These are phyloP conservation scores for Cyanistes caeruleus DNA, from an alignment of 2,113 vertebrate species.

Conservation along the genomic window DNA sequence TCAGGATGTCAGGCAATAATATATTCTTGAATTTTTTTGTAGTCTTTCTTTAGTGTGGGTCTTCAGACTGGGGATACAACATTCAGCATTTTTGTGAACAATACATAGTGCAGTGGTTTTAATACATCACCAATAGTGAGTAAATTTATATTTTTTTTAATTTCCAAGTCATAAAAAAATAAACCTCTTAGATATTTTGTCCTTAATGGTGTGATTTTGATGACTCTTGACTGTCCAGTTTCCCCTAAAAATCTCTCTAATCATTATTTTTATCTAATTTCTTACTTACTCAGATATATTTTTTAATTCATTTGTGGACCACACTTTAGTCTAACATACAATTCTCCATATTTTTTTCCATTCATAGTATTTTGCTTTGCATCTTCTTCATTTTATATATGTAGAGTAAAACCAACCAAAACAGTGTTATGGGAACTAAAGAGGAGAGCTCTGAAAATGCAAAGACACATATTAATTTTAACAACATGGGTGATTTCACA, in stretches of 20 bases:
- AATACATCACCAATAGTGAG: neutral
- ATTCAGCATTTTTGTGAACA: neutral
- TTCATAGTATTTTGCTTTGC: neutral
- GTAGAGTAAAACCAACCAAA: neutral
- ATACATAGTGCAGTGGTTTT: neutral
- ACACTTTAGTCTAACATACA: neutral
- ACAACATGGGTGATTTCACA: neutral
- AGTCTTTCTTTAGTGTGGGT: neutral
- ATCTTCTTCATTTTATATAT: neutral
- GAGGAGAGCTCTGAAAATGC: neutral
- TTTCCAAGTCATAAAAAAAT: neutral
- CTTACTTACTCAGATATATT: neutral
- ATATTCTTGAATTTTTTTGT: neutral
- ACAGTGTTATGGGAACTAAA: neutral
- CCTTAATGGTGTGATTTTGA: neutral
- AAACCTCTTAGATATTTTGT: neutral
- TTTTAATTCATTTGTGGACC: neutral
- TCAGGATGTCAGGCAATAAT: neutral
- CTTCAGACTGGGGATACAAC: neutral
- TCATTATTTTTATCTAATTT: neutral
- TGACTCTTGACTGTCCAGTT: neutral
- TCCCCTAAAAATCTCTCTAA: accelerated
- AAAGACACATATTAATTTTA: neutral
- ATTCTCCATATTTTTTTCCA: neutral
- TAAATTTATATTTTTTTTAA: neutral